Base-by-base conservation (phyloP, 2,113 vertebrate genomes). In the Mormyrus lacerda region DNA sequence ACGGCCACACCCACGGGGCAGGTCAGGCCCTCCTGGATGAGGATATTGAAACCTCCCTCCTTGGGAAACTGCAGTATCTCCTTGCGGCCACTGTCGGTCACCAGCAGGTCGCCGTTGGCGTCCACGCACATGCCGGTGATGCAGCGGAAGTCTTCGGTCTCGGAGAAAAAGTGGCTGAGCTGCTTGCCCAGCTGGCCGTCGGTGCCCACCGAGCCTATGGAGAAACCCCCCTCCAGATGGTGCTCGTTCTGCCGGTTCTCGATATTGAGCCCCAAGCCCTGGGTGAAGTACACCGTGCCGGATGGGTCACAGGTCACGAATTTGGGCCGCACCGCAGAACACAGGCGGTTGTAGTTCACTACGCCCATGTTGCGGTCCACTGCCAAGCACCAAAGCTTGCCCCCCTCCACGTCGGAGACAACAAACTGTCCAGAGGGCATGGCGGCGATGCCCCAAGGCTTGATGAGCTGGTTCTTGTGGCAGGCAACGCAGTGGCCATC, bases 51-150 rank as follows among this genome's bases (percentile, higher is more conserved):
- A 89, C 98, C 98, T 0, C 98, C 98, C 44, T 97, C 98, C 95
- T 98, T 99, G 51, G 98, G 98, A 89, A 99, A 99, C 93, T 97
- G 98, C 85, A 99, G 94, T 87, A 99, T 97, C 93, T 99, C 98
- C 90, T 97, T 98, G 17, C 98, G 96, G 5, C 98, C 98, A 19
- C 98, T 99, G 89, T 99, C 98, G 0, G 98, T 97, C 44, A 99
- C 98, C 0, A 99, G 96, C 93, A 99, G 95, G 88, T 99, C 98
- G 2, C 98, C 98, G 4, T 97, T 97, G 55, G 96, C 92, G 44
- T 99, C 98, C 2, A 99, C 98, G 0, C 98, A 99, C 98, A 99
- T 99, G 90, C 98, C 98, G 0, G 98, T 98, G n/a, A 99, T 99
- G 92, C 98, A 99, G 76, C 98, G 96, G 95, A 99, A 99, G 93